Evolutionary conservation across 1,140 invertebrate species (phyloP).

Genomic region (Proctacanthus coquilletti): DNA sequence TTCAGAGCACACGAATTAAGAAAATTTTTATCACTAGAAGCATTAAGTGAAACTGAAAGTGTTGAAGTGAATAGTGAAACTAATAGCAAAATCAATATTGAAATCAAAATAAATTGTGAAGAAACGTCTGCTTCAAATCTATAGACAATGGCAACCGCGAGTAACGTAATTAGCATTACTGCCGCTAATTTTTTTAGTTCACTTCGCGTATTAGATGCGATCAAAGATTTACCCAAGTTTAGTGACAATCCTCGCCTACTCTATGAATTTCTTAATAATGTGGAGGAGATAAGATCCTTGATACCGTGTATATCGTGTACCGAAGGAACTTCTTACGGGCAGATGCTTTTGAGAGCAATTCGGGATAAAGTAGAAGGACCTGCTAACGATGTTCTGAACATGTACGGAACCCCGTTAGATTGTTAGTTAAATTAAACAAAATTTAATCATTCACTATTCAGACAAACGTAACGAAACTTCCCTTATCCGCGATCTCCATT

Average conservation of each 20-base stretch:
- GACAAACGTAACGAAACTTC: slow-evolving; percentile 4
- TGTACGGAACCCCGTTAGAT: slow-evolving; percentile 3
- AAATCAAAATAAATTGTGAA: no score
- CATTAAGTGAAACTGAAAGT: no score
- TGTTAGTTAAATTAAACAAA: slow-evolving; percentile 6
- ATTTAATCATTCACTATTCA: slow-evolving; percentile 4
- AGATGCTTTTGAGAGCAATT: slow-evolving; percentile 4
- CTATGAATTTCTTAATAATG: slow-evolving; percentile 5
- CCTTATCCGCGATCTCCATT: slow-evolving; percentile 3
- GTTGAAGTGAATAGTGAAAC: no score
- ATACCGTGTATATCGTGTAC: slow-evolving; percentile 2
- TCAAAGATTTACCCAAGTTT: slow-evolving; percentile 4
- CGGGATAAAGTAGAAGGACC: slow-evolving; percentile 2
- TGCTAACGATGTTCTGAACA: slow-evolving; percentile 5
- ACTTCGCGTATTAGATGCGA: no score
- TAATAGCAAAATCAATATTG: no score
- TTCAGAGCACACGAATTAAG: no score
- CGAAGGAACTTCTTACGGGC: slow-evolving; percentile 4
- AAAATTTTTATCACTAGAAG: no score
- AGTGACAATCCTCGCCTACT: not conserved
- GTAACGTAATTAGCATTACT: no score
- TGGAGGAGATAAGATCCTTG: slow-evolving; percentile 8
- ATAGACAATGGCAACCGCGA: no score
- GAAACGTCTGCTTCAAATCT: no score
- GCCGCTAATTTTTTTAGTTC: no score